Evolutionary conservation across 2,888 invertebrate species (phyloP).

Genomic region (Parnassius glacialis): DNA sequence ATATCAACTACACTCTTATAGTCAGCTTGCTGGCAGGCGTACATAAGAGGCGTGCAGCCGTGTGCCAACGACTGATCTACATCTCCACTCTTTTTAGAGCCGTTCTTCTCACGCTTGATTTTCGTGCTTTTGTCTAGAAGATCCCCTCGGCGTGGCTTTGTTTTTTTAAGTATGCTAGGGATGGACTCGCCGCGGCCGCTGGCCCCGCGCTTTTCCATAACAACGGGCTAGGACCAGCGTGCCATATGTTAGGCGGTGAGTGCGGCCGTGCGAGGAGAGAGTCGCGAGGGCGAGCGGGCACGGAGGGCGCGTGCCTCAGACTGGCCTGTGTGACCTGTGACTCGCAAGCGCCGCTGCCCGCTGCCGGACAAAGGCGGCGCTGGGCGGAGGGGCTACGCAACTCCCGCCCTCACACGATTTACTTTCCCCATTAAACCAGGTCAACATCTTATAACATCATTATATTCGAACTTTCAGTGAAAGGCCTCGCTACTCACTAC

Average conservation of each 20-base stretch:
- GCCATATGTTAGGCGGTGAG: slow-evolving; percentile 43
- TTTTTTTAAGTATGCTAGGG: slow-evolving; percentile 74
- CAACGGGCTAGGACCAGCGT: slow-evolving; percentile 44
- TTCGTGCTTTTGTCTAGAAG: slow-evolving; percentile 71
- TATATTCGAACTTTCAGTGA: slow-evolving; percentile 10
- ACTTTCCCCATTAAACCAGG: slow-evolving; percentile 68
- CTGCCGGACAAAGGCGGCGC: slow-evolving; percentile 53
- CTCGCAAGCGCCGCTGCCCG: slow-evolving; percentile 50
- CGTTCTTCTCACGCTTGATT: slow-evolving; percentile 68
- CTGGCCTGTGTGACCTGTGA: slow-evolving; percentile 45
- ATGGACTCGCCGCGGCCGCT: slow-evolving; percentile 71
- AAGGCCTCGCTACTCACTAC: slow-evolving; percentile 11
- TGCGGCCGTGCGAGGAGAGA: slow-evolving; percentile 32
- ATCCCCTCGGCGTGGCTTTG: slow-evolving; percentile 64
- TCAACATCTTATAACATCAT: slow-evolving; percentile 51
- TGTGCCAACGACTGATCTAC: slow-evolving; percentile 74
- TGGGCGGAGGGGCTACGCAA: slow-evolving; percentile 53
- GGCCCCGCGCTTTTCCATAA: slow-evolving; percentile 71
- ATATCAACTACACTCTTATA: slow-evolving; percentile 87
- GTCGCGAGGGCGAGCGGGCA: slow-evolving; percentile 67
- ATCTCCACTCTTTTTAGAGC: slow-evolving; percentile 57
- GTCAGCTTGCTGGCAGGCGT: slow-evolving; percentile 94
- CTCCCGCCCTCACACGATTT: slow-evolving; percentile 59
- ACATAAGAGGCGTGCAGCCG: slow-evolving; percentile 93
- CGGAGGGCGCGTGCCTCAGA: slow-evolving; percentile 74